phyloP scores from a whole-genome alignment of 2,797 vertebrate genomes.

The Megalops cyprinoides region DNA sequence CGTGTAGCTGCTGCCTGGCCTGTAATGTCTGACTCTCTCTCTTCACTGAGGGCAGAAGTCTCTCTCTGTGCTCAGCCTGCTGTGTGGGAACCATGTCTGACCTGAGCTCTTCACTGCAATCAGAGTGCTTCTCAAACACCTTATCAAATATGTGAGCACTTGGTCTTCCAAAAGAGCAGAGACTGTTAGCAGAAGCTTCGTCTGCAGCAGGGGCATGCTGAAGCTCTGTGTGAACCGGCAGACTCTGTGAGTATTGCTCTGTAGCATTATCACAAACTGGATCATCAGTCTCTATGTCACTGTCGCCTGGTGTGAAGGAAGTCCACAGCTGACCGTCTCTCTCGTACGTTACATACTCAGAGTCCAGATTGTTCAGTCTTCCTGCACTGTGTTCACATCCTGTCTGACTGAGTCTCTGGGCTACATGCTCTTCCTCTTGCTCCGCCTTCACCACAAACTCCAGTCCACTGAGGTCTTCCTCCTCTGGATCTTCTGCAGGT shows the following conservation, averaged over 20 bases:
- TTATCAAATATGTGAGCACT: not conserved
- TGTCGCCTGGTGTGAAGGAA: conserved; percentile 40
- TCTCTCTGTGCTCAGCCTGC: conserved; percentile 28
- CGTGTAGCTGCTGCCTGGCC: conserved; percentile 33
- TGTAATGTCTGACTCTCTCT: conserved; percentile 32
- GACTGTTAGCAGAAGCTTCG: not conserved
- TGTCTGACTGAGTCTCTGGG: conserved; percentile 44
- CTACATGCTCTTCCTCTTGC: conserved; percentile 58
- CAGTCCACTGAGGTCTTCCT: conserved; percentile 53
- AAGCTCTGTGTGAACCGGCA: not conserved
- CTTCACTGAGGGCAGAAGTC: conserved; percentile 26
- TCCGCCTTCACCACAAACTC: conserved; percentile 66
- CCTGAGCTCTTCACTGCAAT: not conserved
- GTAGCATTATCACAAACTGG: conserved; percentile 35
- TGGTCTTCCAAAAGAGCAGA: not conserved
- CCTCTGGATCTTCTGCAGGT: too few relatives aligned
- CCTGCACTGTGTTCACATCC: conserved; percentile 57
- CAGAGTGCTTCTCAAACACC: not conserved
- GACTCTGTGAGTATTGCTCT: conserved; percentile 34
- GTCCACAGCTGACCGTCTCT: conserved; percentile 52
- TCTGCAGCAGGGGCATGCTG: not conserved
- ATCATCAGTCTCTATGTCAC: conserved; percentile 48
- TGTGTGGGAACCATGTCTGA: conserved; percentile 29
- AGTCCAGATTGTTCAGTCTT: conserved; percentile 48
- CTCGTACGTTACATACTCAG: conserved; percentile 61